Evolutionary conservation across 2,113 vertebrate genomes (phyloP).

Genomic region (Pollachius pollachius): DNA sequence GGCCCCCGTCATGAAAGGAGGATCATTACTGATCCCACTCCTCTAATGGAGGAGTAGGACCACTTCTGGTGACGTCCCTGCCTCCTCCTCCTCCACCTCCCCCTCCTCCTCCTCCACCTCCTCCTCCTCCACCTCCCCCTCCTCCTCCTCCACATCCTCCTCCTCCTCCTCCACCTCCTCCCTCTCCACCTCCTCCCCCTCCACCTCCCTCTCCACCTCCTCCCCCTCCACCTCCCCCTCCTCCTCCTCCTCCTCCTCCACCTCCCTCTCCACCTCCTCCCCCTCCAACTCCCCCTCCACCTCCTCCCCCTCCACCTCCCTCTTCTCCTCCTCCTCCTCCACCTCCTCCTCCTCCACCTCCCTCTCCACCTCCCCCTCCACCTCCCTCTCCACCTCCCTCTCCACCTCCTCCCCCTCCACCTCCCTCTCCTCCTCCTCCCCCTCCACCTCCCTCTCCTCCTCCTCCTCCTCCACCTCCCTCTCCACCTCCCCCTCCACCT

Average conservation of each 20-base stretch:
- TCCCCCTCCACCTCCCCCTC: background rate
- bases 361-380: background rate
- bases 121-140: background rate
- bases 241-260: background rate
- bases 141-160: background rate
- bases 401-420: background rate
- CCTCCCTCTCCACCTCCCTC: background rate
- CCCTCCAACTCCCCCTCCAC: background rate
- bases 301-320: too few species aligned
- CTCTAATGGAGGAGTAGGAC: conserved; percentile 12
- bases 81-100: background rate
- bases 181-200: background rate
- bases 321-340: background rate
- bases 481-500: background rate
- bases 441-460: background rate
- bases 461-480: background rate
- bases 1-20: conserved; percentile 24
- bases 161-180: background rate
- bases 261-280: too few species aligned
- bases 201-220: background rate
- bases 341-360: background rate
- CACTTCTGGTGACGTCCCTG: background rate
- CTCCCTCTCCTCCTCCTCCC: background rate
- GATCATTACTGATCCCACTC: conserved; percentile 42
- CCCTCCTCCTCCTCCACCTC: background rate